Conservation (phyloP, 2,888 invertebrate species). For the Oligia latruncula region DNA sequence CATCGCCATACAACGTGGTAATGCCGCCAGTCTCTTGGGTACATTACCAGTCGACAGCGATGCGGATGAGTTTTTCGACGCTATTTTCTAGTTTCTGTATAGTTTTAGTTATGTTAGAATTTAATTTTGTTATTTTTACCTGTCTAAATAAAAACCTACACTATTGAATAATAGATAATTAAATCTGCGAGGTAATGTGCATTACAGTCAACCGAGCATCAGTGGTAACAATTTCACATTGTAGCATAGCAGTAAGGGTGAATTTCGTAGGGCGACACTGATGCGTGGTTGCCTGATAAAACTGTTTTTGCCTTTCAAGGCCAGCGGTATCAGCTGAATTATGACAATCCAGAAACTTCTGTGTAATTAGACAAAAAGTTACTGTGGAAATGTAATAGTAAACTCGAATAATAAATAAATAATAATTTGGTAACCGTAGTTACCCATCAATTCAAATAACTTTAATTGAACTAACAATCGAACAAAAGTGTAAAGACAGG, state of each 20-base stretch:
- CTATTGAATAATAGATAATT: neutral
- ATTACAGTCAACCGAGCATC: neutral
- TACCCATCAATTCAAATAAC: neutral
- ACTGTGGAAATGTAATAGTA: too few relatives aligned
- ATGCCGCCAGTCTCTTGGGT: too few relatives aligned
- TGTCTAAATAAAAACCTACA: too few relatives aligned
- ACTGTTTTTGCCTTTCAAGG: neutral
- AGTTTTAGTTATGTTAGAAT: too few relatives aligned
- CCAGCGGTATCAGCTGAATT: neutral
- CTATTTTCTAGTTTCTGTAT: too few relatives aligned
- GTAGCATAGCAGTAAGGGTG: neutral
- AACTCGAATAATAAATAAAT: too few relatives aligned
- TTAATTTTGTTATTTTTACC: too few relatives aligned
- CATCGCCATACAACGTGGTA: too few relatives aligned
- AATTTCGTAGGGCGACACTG: neutral
- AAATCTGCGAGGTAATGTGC: neutral
- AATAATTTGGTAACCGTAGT: too few relatives aligned
- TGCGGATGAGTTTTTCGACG: too few relatives aligned
- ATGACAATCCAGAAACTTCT: neutral
- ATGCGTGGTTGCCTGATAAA: neutral
- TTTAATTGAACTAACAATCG: conserved; percentile 7
- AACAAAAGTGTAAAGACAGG: neutral
- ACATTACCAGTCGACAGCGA: too few relatives aligned
- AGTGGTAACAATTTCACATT: neutral
- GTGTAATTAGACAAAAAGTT: neutral